Conservation (phyloP, 30 jellyfish, hydroid and myxozoan species). For the Thelohanellus kitauei region DNA sequence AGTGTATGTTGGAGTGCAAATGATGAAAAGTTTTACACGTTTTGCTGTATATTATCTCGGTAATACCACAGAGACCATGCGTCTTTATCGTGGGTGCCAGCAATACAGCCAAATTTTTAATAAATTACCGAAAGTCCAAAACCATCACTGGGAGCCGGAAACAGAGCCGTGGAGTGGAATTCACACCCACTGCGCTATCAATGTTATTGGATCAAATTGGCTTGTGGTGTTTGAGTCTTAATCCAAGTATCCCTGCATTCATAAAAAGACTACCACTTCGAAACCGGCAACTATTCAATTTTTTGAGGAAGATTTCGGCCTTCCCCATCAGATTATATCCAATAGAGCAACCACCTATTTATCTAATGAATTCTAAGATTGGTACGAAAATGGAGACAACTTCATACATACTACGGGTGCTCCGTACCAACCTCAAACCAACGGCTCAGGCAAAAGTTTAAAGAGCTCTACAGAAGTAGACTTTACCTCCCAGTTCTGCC, state of each 20-base stretch:
- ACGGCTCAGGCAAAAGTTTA: too few species aligned
- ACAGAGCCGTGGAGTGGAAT: constrained; percentile 8
- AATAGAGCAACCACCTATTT: constrained; percentile 6
- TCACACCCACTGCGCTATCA: constrained; percentile 6
- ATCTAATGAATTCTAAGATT: constrained; percentile 3
- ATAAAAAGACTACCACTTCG: background rate
- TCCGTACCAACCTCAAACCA: constrained; percentile 5
- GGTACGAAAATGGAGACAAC: constrained; percentile 3
- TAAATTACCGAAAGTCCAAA: constrained; percentile 2
- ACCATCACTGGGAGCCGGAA: constrained; percentile 4
- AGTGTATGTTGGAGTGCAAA: constrained; percentile 12
- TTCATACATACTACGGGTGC: constrained; percentile 3
- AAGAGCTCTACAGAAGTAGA: constrained; percentile 3
- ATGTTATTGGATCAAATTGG: constrained; percentile 5
- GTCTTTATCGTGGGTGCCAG: background rate
- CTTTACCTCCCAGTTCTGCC: constrained; percentile 1
- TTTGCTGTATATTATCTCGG: constrained; percentile 11
- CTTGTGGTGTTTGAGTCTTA: constrained; percentile 3
- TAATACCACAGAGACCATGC: constrained; percentile 1
- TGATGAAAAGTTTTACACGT: constrained; percentile 7
- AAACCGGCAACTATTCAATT: background rate
- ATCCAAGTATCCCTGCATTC: constrained; percentile 11
- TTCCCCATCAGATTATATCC: constrained; percentile 3
- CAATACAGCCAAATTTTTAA: constrained; percentile 9
- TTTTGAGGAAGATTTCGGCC: constrained; percentile 6